Conservation (phyloP, 2,797 vertebrate species). For the Eulemur albifrons region DNA sequence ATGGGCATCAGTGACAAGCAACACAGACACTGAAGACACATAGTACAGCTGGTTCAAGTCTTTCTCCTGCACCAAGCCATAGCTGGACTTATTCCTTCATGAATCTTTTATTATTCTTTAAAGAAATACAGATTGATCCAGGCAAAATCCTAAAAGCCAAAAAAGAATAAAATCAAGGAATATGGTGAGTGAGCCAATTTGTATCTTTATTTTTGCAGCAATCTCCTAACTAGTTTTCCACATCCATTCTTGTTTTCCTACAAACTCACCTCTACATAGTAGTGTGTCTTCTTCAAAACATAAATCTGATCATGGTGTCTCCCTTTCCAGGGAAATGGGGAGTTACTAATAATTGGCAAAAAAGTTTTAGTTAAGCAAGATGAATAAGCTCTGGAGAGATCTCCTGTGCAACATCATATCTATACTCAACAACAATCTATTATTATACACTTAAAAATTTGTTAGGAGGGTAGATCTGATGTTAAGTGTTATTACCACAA, state of each 20-base stretch:
- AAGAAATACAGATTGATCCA: not conserved
- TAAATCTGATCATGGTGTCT: not conserved
- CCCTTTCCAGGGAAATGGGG: not conserved
- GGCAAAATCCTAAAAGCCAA: not conserved
- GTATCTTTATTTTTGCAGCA: not conserved
- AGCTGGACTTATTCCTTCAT: not conserved
- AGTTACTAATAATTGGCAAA: not conserved
- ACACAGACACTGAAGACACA: not conserved
- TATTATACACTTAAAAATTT: not conserved
- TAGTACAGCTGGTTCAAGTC: not conserved
- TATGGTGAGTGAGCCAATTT: not conserved
- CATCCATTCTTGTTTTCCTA: not conserved
- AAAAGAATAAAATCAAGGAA: not conserved
- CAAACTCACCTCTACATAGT: not conserved
- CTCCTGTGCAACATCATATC: not conserved
- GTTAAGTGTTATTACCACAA: not conserved
- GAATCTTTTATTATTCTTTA: conserved; percentile 5
- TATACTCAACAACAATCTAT: not conserved
- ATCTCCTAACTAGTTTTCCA: not conserved
- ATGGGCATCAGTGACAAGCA: not conserved
- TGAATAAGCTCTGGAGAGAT: not conserved
- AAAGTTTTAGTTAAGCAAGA: not conserved
- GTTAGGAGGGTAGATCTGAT: not conserved
- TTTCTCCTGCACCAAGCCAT: not conserved
- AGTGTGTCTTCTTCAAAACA: not conserved